Percentiles rank a stretch among this genome's conserved stretches.
phyloP scores from a whole-genome alignment of 2,797 vertebrate genomes.

The Coregonus ussuriensis region DNA sequence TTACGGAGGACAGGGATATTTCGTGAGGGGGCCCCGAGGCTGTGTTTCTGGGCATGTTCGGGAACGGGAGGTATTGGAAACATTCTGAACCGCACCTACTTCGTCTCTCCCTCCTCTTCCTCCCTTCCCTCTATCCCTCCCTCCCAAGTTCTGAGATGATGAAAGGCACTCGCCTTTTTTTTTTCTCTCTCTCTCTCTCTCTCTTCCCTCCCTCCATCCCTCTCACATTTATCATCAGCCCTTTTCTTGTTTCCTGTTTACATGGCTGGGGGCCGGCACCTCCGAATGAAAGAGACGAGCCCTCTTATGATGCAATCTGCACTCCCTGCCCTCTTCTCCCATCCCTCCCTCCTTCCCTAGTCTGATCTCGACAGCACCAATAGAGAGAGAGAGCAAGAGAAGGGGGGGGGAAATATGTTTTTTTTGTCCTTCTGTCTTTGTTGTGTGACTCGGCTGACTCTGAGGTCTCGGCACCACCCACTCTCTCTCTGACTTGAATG shows the following conservation, averaged over 20 bases:
- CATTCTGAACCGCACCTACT: background rate
- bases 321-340: slow-evolving; percentile 22
- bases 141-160: slow-evolving; percentile 20
- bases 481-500: slow-evolving; percentile 1
- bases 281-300: slow-evolving; percentile 10
- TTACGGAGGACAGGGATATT: slow-evolving; percentile 1
- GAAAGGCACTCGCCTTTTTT: slow-evolving; percentile 10
- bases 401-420: background rate
- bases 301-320: slow-evolving; percentile 40
- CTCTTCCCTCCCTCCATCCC: slow-evolving; percentile 21
- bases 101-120: background rate
- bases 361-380: slow-evolving; percentile 6
- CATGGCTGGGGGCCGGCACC: background rate
- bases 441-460: background rate
- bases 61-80: background rate
- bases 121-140: background rate
- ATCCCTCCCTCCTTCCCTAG: background rate
- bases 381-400: background rate
- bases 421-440: background rate
- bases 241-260: slow-evolving; percentile 40
- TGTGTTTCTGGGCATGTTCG: background rate
- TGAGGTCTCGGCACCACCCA: slow-evolving; percentile 1
- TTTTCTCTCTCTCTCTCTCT: background rate
- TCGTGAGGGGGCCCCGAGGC: background rate
- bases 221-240: slow-evolving; percentile 8